A percentile compares a stretch with the other conserved stretches of the same genome.
These are phyloP conservation scores for Dendroctonus ponderosae DNA, from an alignment of 1,140 invertebrate genomes.

Conservation along the genomic window DNA sequence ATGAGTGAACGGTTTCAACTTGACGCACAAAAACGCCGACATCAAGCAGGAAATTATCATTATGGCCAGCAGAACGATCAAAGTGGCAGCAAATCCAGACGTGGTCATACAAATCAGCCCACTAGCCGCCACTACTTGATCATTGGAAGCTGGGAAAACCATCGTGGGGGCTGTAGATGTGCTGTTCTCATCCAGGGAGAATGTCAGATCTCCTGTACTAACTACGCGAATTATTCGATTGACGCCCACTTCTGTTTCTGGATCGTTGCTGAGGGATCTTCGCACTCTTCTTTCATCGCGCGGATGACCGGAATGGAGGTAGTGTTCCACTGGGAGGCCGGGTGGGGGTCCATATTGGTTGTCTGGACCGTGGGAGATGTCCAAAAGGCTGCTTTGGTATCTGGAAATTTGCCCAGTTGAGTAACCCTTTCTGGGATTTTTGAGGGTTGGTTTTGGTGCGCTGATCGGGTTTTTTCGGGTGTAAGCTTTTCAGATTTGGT, in stretches of 20 bases:
- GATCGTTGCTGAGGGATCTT: constrained; percentile 61
- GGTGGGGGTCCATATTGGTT: constrained; percentile 67
- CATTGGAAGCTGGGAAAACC: constrained; percentile 63
- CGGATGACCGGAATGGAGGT: constrained; percentile 62
- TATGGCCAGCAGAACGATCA: constrained; percentile 76
- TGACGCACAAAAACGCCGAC: constrained; percentile 79
- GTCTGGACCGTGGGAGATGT: constrained; percentile 59
- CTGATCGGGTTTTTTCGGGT: too few species aligned
- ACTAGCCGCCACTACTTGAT: constrained; percentile 47
- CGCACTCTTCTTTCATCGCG: constrained; percentile 70
- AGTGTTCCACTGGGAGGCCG: constrained; percentile 61
- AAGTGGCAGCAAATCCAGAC: constrained; percentile 80
- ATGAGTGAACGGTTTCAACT: constrained; percentile 66
- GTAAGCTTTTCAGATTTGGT: too few species aligned
- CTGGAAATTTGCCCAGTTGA: neutral
- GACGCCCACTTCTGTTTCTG: constrained; percentile 76
- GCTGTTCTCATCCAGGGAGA: constrained; percentile 67
- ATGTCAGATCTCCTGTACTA: constrained; percentile 81
- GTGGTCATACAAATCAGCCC: constrained; percentile 89
- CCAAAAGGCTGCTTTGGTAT: constrained; percentile 51
- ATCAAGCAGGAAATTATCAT: constrained; percentile 79
- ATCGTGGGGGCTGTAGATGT: constrained; percentile 62
- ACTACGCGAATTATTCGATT: constrained; percentile 82
- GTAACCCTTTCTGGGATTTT: too few species aligned
- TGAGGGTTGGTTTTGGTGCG: too few species aligned